These are phyloP conservation scores for Trissolcus japonicus DNA, from an alignment of 2,888 invertebrate genomes.

Conservation along the genomic window DNA sequence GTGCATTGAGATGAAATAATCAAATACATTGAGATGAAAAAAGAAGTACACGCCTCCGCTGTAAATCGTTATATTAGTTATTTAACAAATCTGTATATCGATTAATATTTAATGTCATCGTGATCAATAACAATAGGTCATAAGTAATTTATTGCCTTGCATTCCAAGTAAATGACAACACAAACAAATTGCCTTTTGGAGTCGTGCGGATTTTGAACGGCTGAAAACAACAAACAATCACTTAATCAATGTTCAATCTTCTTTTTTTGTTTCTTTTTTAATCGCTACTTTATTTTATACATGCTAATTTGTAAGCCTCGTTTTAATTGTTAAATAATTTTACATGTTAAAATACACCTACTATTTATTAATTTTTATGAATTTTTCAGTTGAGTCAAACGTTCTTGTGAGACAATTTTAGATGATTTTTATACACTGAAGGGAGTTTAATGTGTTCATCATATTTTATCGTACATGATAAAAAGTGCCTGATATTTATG, in stretches of 20 bases:
- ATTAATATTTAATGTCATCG: slow-evolving; percentile 68
- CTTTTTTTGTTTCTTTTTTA: too few species aligned
- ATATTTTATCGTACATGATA: slow-evolving; percentile 65
- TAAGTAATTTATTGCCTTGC: slow-evolving; percentile 75
- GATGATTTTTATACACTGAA: slow-evolving; percentile 62
- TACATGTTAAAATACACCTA: slow-evolving; percentile 14
- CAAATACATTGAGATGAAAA: slow-evolving; percentile 43
- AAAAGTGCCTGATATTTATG: slow-evolving; percentile 64
- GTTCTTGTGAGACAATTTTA: slow-evolving; percentile 62
- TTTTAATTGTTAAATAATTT: slow-evolving; percentile 8
- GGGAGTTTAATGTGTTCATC: slow-evolving; percentile 63
- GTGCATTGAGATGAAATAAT: slow-evolving; percentile 3
- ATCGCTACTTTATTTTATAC: slow-evolving; percentile 25
- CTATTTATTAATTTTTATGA: slow-evolving; percentile 21
- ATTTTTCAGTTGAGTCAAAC: slow-evolving; percentile 39
- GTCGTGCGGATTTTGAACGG: slow-evolving; percentile 27
- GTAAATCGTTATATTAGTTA: slow-evolving; percentile 72
- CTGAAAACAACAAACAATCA: neutral
- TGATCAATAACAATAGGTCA: slow-evolving; percentile 66
- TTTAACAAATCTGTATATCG: slow-evolving; percentile 71
- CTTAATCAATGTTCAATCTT: too few species aligned
- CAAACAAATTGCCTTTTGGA: slow-evolving; percentile 37
- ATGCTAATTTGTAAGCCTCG: slow-evolving; percentile 16
- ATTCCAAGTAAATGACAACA: slow-evolving; percentile 67
- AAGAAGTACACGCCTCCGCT: slow-evolving; percentile 63